Evolutionary conservation across 2,888 invertebrate genomes (phyloP).

Genomic region (Zygaena filipendulae): DNA sequence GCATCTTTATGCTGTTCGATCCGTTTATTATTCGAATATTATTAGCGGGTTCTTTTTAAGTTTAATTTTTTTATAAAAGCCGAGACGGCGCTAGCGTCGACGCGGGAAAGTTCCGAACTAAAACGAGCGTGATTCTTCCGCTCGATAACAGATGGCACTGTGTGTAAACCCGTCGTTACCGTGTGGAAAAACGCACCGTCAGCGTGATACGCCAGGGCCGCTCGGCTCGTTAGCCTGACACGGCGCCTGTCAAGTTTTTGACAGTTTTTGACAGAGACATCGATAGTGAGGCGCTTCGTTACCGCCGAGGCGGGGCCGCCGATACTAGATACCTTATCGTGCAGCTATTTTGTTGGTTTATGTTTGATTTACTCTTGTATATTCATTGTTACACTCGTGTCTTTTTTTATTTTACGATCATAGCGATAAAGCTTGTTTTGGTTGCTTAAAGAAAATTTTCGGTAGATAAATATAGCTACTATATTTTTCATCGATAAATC

Average conservation of each 20-base stretch:
- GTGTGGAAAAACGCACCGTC: conserved; percentile 33
- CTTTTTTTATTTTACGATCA: conserved; percentile 36
- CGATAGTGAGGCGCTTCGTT: conserved; percentile 59
- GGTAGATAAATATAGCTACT: too few relatives aligned
- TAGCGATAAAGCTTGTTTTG: too few relatives aligned
- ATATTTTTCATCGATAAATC: too few relatives aligned
- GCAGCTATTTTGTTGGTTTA: conserved; percentile 42
- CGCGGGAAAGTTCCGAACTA: too few relatives aligned
- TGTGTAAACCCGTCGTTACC: background rate
- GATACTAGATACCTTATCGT: conserved; percentile 33
- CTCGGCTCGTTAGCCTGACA: conserved; percentile 62
- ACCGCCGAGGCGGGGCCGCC: conserved; percentile 47
- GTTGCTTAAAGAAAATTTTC: too few relatives aligned
- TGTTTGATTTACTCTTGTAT: conserved; percentile 47
- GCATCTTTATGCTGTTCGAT: conserved; percentile 39
- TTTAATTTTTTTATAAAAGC: too few relatives aligned
- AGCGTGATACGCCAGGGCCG: conserved; percentile 34
- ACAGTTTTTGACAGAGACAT: conserved; percentile 68
- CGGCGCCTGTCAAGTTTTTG: conserved; percentile 63
- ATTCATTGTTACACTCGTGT: conserved; percentile 46
- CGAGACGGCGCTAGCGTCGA: too few relatives aligned
- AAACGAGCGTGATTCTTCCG: conserved; percentile 35
- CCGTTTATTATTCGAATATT: too few relatives aligned
- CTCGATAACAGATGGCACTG: conserved; percentile 47
- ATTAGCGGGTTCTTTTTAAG: too few relatives aligned